Evolutionary conservation across 2,113 vertebrate genomes (phyloP), one percentile per base, ranked within the genome.

Genomic region (Axis porcinus): DNA sequence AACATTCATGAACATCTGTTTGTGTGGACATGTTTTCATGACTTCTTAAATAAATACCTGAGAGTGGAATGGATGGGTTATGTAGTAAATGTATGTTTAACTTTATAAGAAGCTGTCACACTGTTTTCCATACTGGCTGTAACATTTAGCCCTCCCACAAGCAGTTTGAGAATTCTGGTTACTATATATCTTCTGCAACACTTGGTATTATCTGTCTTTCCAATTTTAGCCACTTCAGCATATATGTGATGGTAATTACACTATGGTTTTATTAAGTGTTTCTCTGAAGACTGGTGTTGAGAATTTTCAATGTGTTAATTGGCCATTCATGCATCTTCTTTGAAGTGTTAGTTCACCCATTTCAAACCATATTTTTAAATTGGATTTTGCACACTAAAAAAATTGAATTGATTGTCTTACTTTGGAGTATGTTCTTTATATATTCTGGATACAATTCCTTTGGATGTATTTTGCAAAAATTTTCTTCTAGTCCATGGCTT

Each of bases 341-440:
- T 74, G 6, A 95, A 85, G 11, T 54, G 19, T 88, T 58, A 88
- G 33, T 86, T 93, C 40, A 88, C 5, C 55, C 55, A 8, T n/a
- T 95, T 67, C 12, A 62, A 83, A 57, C 7, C 45, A 2, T 21
- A 70, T 36, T 89, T 82, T 94, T n/a, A 0, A 70, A 52, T 50
- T 58, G 25, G 6, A 64, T 94, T 95, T 76, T 88, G 17, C 21
- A 40, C 15, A 55, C 70, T 62, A 16, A 57, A 88, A 52, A 43
- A 30, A 33, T 47, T 50, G 12, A 23, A 47, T 36, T 79, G 28
- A 40, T 23, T 25, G 2, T 82, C 21, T 43, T 50, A 76, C 30
- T 79, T 95, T 93, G 83, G 50, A 45, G 60, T 81, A 58, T 36
- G n/a, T 83, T 90, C 83, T 97, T 92, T 91, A 25, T 92, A 5